Percentiles rank a stretch among this genome's conserved stretches.
phyloP scores from a whole-genome alignment of 2,888 invertebrate genomes.

The Leucoptera coffeella region DNA sequence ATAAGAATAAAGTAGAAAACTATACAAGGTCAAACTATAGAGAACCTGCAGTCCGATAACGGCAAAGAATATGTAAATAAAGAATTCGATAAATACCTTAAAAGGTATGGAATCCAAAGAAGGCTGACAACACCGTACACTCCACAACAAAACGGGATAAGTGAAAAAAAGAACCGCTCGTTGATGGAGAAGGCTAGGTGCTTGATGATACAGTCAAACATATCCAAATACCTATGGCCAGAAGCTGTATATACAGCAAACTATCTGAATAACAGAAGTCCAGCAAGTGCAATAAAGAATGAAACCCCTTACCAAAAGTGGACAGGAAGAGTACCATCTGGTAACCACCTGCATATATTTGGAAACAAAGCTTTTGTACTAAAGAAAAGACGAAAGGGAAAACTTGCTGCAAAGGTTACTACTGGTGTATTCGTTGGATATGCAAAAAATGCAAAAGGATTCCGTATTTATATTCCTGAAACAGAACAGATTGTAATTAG shows the following conservation, averaged over 20 bases:
- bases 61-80: slow-evolving; percentile 4
- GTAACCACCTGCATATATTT: slow-evolving; percentile 5
- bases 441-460: not conserved
- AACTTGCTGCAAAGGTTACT: not conserved
- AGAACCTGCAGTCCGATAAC: slow-evolving; percentile 4
- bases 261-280: slow-evolving; percentile 5
- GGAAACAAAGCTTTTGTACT: slow-evolving; percentile 1
- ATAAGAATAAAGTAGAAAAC: slow-evolving; percentile 2
- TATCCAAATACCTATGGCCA: slow-evolving; percentile 4
- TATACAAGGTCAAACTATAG: slow-evolving; percentile 3
- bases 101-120: slow-evolving; percentile 2
- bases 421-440: not conserved
- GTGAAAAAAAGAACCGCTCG: slow-evolving; percentile 4
- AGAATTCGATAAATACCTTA: slow-evolving; percentile 2
- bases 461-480: not conserved
- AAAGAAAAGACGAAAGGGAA: not conserved
- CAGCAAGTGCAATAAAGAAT: slow-evolving; percentile 1
- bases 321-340: slow-evolving; percentile 3
- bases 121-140: slow-evolving; percentile 2
- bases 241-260: slow-evolving; percentile 5
- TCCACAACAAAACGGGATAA: slow-evolving; percentile 4
- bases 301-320: slow-evolving; percentile 4
- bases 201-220: slow-evolving; percentile 3
- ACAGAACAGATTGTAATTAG: not conserved
- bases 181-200: slow-evolving; percentile 4